Conservation (phyloP, 2,113 vertebrate genomes). For the Lophochroa leadbeateri region DNA sequence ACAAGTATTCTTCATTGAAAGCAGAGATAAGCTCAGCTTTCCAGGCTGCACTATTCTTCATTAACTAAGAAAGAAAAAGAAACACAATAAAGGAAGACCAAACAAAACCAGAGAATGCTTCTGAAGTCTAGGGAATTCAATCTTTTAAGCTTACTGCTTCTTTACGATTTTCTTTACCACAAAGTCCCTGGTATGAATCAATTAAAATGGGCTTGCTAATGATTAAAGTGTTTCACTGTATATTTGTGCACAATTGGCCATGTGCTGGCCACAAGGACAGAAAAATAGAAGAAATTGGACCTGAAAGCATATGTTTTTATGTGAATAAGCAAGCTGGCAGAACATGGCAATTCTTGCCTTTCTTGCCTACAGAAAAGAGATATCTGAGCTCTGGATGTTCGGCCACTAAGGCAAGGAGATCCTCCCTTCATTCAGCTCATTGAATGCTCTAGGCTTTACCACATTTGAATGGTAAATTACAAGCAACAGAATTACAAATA, state of each 20-base stretch:
- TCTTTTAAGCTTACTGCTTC: not conserved
- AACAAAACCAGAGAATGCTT: slow-evolving; percentile 3
- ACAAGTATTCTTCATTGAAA: slow-evolving; percentile 18
- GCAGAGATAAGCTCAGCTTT: slow-evolving; percentile 55
- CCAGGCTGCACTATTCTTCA: not conserved
- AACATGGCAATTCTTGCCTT: not conserved
- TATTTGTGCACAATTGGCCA: not conserved
- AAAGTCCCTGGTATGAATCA: not conserved
- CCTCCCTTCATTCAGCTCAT: not conserved
- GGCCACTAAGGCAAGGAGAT: not conserved
- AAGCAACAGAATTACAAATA: not conserved
- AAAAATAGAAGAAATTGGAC: not conserved
- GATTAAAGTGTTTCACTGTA: not conserved
- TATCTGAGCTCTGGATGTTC: not conserved
- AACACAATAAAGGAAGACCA: not conserved
- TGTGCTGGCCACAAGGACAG: not conserved
- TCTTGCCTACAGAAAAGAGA: not conserved
- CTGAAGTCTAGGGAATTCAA: not conserved
- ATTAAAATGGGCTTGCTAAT: not conserved
- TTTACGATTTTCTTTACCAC: not conserved
- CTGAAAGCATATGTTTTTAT: not conserved
- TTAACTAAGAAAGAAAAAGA: not conserved
- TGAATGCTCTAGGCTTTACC: not conserved
- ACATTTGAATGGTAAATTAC: not conserved
- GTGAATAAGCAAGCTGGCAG: not conserved